Percentiles rank a stretch among this genome's conserved stretches.
Evolutionary conservation across 2,888 invertebrate species (phyloP).

Genomic region (Antheraea yamamai): DNA sequence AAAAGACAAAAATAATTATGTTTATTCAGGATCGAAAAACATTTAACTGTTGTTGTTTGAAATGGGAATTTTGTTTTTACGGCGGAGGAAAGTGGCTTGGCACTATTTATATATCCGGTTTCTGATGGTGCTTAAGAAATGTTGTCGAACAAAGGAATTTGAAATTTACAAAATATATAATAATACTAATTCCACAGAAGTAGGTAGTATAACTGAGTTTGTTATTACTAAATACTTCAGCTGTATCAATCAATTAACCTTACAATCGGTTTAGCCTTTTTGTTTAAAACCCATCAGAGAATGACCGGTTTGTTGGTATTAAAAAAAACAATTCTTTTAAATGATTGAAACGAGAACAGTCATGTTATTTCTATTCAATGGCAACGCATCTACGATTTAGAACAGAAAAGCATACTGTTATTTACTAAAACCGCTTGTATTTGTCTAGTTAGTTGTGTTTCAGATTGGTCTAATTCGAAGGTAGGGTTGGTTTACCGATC

Average conservation of each 20-base stretch:
- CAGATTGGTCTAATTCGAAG: neutral
- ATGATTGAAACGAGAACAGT: neutral
- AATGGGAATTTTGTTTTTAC: neutral
- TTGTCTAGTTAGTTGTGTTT: neutral
- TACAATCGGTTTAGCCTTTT: conserved; percentile 24
- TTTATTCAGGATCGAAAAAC: neutral
- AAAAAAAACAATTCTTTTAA: conserved; percentile 25
- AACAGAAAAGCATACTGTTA: neutral
- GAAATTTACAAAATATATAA: neutral
- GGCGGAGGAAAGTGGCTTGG: neutral
- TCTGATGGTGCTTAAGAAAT: neutral
- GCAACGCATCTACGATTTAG: neutral
- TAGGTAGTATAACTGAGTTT: neutral
- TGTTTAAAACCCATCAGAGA: conserved; percentile 34
- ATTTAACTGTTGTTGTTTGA: conserved; percentile 2
- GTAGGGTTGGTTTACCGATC: neutral
- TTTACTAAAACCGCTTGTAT: neutral
- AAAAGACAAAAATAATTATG: neutral
- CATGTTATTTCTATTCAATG: neutral
- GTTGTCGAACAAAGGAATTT: neutral
- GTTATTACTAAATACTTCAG: neutral
- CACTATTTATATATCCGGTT: neutral
- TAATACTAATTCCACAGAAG: neutral
- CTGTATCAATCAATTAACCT: conserved; percentile 7
- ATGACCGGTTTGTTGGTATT: conserved; percentile 25